Base-by-base conservation (phyloP, 1,140 invertebrate genomes). In the Heliconius hewitsoni region DNA sequence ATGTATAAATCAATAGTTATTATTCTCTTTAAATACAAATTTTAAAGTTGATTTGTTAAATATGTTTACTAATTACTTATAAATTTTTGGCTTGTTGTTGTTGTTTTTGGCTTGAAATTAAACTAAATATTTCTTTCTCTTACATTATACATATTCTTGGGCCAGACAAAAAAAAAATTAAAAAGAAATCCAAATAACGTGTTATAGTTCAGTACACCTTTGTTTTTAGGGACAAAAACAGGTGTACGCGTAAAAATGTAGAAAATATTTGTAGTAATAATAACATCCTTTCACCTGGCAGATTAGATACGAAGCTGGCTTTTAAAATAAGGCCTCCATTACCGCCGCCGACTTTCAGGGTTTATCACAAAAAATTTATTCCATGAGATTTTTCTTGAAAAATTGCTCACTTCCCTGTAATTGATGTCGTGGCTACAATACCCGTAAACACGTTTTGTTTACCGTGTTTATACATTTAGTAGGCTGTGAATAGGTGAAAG, bases 301-400 rank as follows among this genome's bases (percentile, higher is more conserved):
- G 76, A 81, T 81, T 81, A 81, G 80, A 77, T 60, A 74, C 80
- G 76, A 78, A 78, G 39, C 46, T 57, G 60, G 73, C 66, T 34
- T 81, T 78, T 75, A 74, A 77, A 77, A 81, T 73, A 79, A 78
- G 60, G 79, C 76, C 57, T 81, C 72, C 60, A 77, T 74, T 74
- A 74, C 66, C 57, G 72, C 39, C 57, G 30, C 77, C 46, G 57
- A 50, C 66, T 39, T 76, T 66, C 60, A 66, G 23, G 23, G 19
- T 66, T 30, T 66, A 66, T 66, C 27, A 66, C 60, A 66, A 66
- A 66, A 37, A 66, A 66, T 18, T 18, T 30, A 30, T 27, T 27
- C 23, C 11, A 66, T 66, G 23, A 66, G 23, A 66, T 66, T 66
- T 66, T 66, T 30, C 60, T 34, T 72, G 34, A 8, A 72, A 72